These are phyloP conservation scores for Aspidiotus rigidus DNA, from an alignment of 2,888 invertebrate genomes.

Conservation along the genomic window DNA sequence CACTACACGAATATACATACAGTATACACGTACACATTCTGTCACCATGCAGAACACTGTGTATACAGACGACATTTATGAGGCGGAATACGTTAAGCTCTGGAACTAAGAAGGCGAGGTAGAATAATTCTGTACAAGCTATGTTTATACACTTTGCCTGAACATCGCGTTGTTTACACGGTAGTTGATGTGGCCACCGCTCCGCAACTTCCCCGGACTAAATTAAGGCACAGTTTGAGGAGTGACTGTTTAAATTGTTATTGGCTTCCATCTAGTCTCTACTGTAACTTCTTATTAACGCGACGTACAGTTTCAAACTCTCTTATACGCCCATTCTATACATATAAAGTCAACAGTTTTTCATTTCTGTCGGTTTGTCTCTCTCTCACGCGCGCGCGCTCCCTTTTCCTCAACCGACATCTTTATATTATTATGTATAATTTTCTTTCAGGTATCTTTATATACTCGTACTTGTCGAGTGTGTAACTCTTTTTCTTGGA, in stretches of 20 bases:
- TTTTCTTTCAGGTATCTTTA: neutral
- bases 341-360: neutral
- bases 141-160: too few species aligned
- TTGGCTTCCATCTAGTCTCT: conserved; percentile 20
- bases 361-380: neutral
- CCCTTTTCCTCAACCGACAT: neutral
- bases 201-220: conserved; percentile 13
- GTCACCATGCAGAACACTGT: too few species aligned
- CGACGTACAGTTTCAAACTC: too few species aligned
- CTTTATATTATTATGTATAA: neutral
- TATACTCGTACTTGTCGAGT: neutral
- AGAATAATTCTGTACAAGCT: conserved; percentile 7
- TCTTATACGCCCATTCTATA: too few species aligned
- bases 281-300: too few species aligned
- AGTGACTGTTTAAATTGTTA: conserved; percentile 20
- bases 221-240: conserved; percentile 27
- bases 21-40: conserved; percentile 18
- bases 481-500: neutral
- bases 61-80: conserved; percentile 21
- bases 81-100: conserved; percentile 29
- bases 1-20: neutral
- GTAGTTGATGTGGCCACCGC: conserved; percentile 15
- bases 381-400: neutral
- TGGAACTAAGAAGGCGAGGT: conserved; percentile 27
- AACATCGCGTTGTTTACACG: too few species aligned